phyloP scores from a whole-genome alignment of 2,888 invertebrate genomes.

The Rambutsinella grinnellia region DNA sequence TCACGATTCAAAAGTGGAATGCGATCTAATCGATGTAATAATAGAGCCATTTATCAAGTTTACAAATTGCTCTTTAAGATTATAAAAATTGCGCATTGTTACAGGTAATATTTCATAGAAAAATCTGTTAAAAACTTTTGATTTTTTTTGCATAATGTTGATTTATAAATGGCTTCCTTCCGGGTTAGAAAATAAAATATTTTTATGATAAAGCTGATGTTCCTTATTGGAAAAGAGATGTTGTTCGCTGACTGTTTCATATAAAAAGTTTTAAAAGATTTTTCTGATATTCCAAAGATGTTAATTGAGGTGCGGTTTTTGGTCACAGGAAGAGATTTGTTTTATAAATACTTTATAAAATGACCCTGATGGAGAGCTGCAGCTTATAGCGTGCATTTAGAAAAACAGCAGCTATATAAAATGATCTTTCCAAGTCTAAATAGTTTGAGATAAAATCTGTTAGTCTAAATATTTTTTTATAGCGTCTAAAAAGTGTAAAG shows the following conservation, averaged over 20 bases:
- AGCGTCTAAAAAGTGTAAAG: background rate
- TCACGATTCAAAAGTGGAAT: background rate
- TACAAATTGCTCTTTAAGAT: conserved; percentile 3
- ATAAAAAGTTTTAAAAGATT: too few relatives aligned
- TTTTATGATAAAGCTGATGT: background rate
- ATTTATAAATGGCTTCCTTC: background rate
- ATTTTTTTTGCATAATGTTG: background rate
- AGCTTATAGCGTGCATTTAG: conserved; percentile 15
- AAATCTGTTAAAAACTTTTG: conserved; percentile 10
- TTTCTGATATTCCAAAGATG: too few relatives aligned
- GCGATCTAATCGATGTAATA: background rate
- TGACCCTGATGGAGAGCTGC: conserved; percentile 45
- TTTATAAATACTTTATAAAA: conserved; percentile 22
- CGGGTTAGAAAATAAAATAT: conserved; percentile 6
- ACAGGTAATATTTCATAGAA: too few relatives aligned
- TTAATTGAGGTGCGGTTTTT: conserved; percentile 19
- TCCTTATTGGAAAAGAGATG: conserved; percentile 1
- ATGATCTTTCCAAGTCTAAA: background rate
- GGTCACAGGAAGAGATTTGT: conserved; percentile 43
- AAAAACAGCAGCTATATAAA: conserved; percentile 2
- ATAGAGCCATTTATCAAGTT: background rate
- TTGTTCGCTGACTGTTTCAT: background rate
- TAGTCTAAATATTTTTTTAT: background rate
- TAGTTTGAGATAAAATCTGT: background rate
- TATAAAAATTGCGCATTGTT: too few relatives aligned